Percentiles rank a stretch among this genome's conserved stretches.
phyloP scores from a whole-genome alignment of 2,113 vertebrate species.

The Cryptomyrus ogoouensis region DNA sequence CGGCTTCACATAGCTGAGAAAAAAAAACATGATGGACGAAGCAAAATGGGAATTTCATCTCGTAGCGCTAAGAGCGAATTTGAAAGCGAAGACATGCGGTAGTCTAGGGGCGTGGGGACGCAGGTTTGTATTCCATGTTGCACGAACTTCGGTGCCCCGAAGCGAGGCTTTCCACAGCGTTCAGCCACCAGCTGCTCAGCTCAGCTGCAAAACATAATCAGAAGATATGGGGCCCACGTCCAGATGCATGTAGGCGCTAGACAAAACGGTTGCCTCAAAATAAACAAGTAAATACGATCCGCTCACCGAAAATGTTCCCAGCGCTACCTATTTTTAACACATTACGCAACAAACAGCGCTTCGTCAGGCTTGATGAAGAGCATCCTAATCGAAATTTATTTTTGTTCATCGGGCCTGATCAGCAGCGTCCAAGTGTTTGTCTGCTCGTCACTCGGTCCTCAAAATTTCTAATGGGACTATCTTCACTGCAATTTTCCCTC shows the following conservation, averaged over 20 bases:
- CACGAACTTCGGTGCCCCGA: neutral
- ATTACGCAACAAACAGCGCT: neutral
- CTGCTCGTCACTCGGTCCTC: neutral
- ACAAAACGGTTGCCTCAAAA: neutral
- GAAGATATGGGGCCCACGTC: neutral
- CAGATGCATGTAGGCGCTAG: neutral
- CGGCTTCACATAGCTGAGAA: neutral
- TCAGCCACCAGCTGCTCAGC: neutral
- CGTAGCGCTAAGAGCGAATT: neutral
- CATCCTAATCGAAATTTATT: neutral
- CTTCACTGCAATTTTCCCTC: neutral
- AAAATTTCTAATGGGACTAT: neutral
- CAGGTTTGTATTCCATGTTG: neutral
- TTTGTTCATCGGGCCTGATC: neutral
- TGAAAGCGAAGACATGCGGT: neutral
- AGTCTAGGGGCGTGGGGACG: neutral
- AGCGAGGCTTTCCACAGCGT: neutral
- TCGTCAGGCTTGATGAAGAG: neutral
- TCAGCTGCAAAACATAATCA: neutral
- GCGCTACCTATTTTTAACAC: neutral
- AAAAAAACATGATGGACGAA: neutral
- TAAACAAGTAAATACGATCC: neutral
- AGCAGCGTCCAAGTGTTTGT: neutral
- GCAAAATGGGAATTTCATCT: neutral
- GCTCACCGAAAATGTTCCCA: neutral